These are phyloP conservation scores for Megaceryle torquata DNA, from an alignment of 2,113 vertebrate species.

Conservation along the genomic window DNA sequence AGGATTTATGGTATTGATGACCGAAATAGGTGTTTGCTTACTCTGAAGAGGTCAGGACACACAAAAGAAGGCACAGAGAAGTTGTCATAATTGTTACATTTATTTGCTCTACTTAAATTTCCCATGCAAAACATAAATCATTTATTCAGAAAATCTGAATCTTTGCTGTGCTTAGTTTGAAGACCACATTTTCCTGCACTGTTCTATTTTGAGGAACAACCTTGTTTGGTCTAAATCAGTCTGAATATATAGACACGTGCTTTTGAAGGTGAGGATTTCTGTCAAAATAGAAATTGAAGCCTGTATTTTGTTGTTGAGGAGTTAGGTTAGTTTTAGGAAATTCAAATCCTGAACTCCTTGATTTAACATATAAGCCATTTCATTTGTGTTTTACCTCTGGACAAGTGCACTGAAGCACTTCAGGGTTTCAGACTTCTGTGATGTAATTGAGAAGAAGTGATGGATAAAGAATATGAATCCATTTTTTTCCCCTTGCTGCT, in stretches of 20 bases:
- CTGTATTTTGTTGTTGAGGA: neutral
- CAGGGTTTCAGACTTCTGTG: neutral
- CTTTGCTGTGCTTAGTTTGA: neutral
- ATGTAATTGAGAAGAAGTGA: neutral
- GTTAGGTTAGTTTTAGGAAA: neutral
- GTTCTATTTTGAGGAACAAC: neutral
- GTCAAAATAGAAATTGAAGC: neutral
- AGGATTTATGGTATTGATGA: neutral
- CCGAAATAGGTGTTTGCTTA: neutral
- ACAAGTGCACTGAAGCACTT: fast-evolving
- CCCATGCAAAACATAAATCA: neutral
- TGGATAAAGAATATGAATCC: neutral
- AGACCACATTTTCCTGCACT: neutral
- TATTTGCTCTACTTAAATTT: neutral
- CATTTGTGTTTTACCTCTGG: neutral
- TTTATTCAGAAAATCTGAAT: neutral
- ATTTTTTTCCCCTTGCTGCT: neutral
- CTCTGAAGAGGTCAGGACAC: neutral
- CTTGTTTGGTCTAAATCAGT: neutral
- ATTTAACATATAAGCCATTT: neutral
- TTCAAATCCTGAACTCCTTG: neutral
- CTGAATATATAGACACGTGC: neutral
- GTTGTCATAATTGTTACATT: neutral
- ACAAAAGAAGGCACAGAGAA: neutral
- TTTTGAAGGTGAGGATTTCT: neutral